A percentile compares a stretch with the other conserved stretches of the same genome.
These are phyloP conservation scores for Apocrypta bakeri DNA, from an alignment of 1,140 invertebrate genomes.

Conservation along the genomic window DNA sequence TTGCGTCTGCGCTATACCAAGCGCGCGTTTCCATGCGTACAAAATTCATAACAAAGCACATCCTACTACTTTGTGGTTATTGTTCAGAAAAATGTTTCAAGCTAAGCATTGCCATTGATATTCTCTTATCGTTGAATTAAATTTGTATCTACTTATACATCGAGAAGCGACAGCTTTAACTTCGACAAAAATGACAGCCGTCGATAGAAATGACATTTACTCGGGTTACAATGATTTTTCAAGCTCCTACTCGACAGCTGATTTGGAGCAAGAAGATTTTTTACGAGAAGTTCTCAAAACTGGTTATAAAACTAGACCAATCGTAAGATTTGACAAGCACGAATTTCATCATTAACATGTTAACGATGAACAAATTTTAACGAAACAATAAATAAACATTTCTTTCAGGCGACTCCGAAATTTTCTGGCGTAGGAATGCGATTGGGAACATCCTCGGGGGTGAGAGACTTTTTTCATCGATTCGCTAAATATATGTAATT, in stretches of 20 bases:
- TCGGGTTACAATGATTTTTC: constrained; percentile 82
- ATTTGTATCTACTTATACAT: no score
- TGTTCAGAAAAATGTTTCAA: neutral
- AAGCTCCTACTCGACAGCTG: constrained; percentile 78
- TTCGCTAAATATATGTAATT: no score
- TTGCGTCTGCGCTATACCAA: no score
- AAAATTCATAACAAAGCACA: constrained; percentile 15
- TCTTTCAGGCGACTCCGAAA: constrained; percentile 68
- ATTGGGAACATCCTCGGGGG: constrained; percentile 74
- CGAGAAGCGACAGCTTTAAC: neutral
- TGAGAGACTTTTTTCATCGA: constrained; percentile 62
- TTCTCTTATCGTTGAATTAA: no score
- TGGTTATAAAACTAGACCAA: constrained; percentile 78
- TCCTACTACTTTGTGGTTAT: neutral
- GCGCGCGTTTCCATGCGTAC: constrained; percentile 21
- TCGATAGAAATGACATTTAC: constrained; percentile 76
- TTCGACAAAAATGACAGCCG: constrained; percentile 11
- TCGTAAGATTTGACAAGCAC: constrained; percentile 73
- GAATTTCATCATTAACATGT: no score
- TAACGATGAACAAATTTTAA: no score
- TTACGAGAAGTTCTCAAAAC: constrained; percentile 79
- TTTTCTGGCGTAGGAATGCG: constrained; percentile 72
- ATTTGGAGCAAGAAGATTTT: constrained; percentile 79
- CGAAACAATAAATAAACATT: constrained; percentile 37
- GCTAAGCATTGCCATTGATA: neutral